A percentile compares a stretch with the other conserved stretches of the same genome.
phyloP scores from a whole-genome alignment of 2,888 invertebrate genomes.

The Drosophila longiperda region DNA sequence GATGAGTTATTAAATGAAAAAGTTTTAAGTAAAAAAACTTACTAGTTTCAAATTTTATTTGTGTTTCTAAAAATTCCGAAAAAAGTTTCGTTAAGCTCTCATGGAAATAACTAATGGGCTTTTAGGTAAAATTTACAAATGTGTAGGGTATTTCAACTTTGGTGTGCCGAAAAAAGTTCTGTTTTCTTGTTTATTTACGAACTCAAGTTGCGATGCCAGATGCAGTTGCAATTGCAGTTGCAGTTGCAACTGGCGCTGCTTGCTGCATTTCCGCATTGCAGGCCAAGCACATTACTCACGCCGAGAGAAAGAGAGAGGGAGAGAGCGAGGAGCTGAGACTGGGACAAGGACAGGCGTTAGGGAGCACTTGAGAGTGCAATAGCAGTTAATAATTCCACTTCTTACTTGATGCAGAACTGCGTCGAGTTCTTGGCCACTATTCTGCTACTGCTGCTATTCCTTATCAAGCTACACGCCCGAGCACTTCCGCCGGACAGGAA shows the following conservation, averaged over 20 bases:
- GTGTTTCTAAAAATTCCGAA: background rate
- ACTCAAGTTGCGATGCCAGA: background rate
- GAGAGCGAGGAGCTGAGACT: background rate
- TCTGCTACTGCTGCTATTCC: slow-evolving; percentile 38
- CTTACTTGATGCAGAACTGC: slow-evolving; percentile 61
- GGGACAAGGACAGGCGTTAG: slow-evolving; percentile 20
- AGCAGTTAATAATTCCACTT: slow-evolving; percentile 73
- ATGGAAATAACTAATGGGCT: background rate
- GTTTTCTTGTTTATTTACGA: slow-evolving; percentile 57
- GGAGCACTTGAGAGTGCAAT: slow-evolving; percentile 73
- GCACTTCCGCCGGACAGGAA: slow-evolving; percentile 51
- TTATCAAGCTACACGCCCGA: slow-evolving; percentile 57
- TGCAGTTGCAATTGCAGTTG: slow-evolving; percentile 14
- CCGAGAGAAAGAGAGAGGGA: background rate
- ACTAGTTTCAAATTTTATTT: background rate
- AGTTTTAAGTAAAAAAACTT: background rate
- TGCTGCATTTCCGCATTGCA: slow-evolving; percentile 74
- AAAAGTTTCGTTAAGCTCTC: background rate
- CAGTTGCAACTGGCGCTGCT: slow-evolving; percentile 22
- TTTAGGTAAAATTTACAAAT: background rate
- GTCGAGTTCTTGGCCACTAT: slow-evolving; percentile 61
- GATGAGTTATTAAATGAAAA: background rate
- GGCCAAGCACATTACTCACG: slow-evolving; percentile 74
- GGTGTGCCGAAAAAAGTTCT: background rate
- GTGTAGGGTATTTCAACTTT: background rate